Evolutionary conservation across 2,113 vertebrate genomes (phyloP).

Genomic region (Serranochromis macrocephalus): DNA sequence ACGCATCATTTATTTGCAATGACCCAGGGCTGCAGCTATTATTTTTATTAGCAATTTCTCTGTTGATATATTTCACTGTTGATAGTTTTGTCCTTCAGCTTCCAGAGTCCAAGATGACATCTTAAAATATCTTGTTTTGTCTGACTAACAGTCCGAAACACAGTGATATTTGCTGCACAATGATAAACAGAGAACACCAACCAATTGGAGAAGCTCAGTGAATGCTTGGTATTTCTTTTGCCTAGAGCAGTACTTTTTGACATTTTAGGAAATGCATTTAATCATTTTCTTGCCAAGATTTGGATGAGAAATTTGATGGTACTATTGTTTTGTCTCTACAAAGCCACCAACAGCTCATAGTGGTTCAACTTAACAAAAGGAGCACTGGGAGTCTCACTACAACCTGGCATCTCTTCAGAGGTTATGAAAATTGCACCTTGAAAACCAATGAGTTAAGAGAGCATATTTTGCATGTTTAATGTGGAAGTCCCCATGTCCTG

Average conservation of each 20-base stretch:
- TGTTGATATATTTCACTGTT: neutral
- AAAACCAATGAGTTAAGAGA: neutral
- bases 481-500: neutral
- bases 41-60: neutral
- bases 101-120: neutral
- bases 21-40: neutral
- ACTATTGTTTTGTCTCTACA: neutral
- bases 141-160: neutral
- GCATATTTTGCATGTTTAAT: neutral
- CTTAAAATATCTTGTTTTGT: neutral
- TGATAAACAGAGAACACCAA: neutral
- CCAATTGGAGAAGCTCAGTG: neutral
- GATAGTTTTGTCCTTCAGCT: neutral
- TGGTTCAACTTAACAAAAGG: neutral
- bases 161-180: neutral
- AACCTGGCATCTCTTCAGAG: neutral
- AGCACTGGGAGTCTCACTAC: neutral
- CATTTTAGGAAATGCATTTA: neutral
- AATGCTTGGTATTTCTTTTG: neutral
- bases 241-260: neutral
- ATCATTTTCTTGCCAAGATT: neutral
- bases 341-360: neutral
- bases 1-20: neutral
- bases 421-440: neutral
- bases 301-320: neutral